These are phyloP conservation scores for Chlorodrepanis virens DNA, from an alignment of 2,113 vertebrate species.

Conservation along the genomic window DNA sequence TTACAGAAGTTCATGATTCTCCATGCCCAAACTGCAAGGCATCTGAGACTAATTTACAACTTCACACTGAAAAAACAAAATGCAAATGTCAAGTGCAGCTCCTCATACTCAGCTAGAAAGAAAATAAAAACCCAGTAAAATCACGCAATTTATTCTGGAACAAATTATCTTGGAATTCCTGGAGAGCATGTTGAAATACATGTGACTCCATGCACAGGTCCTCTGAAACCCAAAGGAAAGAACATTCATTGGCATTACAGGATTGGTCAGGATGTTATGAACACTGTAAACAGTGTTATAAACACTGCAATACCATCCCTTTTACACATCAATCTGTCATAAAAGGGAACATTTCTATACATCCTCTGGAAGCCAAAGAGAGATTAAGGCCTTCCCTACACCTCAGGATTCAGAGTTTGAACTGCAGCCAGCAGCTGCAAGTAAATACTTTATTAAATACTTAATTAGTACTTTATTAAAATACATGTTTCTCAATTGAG, in stretches of 20 bases:
- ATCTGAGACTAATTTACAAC: conserved; percentile 13
- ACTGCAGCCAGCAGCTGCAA: background rate
- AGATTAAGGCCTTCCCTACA: background rate
- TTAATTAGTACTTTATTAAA: background rate
- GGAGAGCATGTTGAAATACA: background rate
- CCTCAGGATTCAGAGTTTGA: background rate
- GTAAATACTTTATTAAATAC: background rate
- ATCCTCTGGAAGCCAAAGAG: background rate
- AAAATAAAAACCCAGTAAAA: background rate
- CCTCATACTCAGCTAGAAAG: background rate
- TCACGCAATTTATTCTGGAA: background rate
- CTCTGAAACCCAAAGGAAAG: background rate
- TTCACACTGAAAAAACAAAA: background rate
- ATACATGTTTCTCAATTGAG: background rate
- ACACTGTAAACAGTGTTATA: background rate
- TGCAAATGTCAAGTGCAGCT: background rate
- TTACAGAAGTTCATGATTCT: conserved; percentile 7
- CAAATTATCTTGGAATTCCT: background rate
- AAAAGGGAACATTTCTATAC: background rate
- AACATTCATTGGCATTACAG: background rate
- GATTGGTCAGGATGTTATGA: background rate
- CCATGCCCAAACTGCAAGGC: background rate
- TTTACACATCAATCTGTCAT: background rate
- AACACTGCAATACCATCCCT: background rate
- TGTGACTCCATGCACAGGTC: background rate